Percentiles rank a stretch among this genome's conserved stretches.
These are phyloP conservation scores for Sebastes ruberrimus DNA, from an alignment of 2,797 vertebrate species.

Conservation along the genomic window DNA sequence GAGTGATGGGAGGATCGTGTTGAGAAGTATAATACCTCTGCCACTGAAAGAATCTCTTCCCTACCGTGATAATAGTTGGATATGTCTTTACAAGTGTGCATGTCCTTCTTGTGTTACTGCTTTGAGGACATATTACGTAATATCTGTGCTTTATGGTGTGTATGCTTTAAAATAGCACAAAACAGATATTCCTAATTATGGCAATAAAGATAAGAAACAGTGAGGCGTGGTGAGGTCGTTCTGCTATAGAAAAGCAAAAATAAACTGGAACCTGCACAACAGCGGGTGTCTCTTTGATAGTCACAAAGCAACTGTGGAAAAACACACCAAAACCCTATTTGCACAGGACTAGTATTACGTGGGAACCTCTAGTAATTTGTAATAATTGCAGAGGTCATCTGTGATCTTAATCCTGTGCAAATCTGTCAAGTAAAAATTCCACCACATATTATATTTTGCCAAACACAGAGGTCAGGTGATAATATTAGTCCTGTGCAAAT, in stretches of 20 bases:
- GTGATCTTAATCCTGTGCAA: too few species aligned
- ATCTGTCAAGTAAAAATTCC: too few species aligned
- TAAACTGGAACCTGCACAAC: not conserved
- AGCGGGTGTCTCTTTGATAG: not conserved
- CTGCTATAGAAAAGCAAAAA: not conserved
- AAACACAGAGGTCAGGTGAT: too few species aligned
- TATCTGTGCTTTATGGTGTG: constrained; percentile 35
- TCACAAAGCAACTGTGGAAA: not conserved
- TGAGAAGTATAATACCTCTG: not conserved
- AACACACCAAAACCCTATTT: not conserved
- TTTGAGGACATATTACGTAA: constrained; percentile 56
- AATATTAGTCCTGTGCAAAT: too few species aligned
- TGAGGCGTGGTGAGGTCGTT: not conserved
- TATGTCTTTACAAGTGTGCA: constrained; percentile 26
- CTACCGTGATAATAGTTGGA: constrained; percentile 25
- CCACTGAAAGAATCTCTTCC: not conserved
- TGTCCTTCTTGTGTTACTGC: constrained; percentile 30
- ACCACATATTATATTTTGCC: too few species aligned
- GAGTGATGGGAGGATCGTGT: not conserved
- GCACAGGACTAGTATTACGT: not conserved
- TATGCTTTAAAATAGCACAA: constrained; percentile 16
- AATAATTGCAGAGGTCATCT: not conserved
- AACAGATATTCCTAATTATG: constrained; percentile 42
- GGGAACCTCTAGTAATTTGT: not conserved
- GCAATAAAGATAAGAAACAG: constrained; percentile 60